Base-by-base conservation (phyloP, 2,888 invertebrate genomes). In the Venusia cambrica region DNA sequence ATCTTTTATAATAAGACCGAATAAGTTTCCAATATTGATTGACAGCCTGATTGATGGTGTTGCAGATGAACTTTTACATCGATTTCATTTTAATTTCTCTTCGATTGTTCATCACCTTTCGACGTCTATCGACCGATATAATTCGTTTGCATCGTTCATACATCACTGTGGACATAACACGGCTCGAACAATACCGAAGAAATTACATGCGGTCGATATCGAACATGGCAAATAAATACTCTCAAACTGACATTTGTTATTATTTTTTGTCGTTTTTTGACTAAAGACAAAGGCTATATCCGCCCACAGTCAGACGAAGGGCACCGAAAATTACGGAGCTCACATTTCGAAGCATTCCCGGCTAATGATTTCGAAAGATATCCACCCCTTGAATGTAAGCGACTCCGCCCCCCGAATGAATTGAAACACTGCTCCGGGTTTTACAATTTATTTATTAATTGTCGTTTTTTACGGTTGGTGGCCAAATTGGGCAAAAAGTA, bases 301-400 rank as follows among this genome's bases (percentile, higher is more conserved):
- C 85, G 75, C 85, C 84, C 81, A 84, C 83, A 68, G 66, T 60
- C 66, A 59, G 61, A 59, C 59, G 68, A 70, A 77, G 73, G 74
- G 73, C 69, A 69, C 73, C 77, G 61, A 81, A 71, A 85, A 84
- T 85, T 81, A 85, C 85, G 60, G 64, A 54, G 70, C 72, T 69
- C 70, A 69, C 68, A 69, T 75, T 78, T 68, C 67, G 68, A 73
- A 57, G 69, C 83, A 87, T 85, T 85, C 83, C 77, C 59, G 62
- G 68, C 83, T 87, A 87, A 87, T 87, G 85, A 87, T 85, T 87
- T 77, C 60, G 80, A 83, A 59, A 75, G 63, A 77, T 79, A 83
- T 51, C 87, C 87, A 81, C 87, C 87, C 87, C 83, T 73, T 87
- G 83, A 87, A 87, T 87, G 81, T 85, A 83, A 84, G 63, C 71